Percentiles rank a stretch among this genome's conserved stretches.
These are phyloP conservation scores for Diadema setosum DNA, from an alignment of 35 echinoderm and acorn worm genomes.

Conservation along the genomic window DNA sequence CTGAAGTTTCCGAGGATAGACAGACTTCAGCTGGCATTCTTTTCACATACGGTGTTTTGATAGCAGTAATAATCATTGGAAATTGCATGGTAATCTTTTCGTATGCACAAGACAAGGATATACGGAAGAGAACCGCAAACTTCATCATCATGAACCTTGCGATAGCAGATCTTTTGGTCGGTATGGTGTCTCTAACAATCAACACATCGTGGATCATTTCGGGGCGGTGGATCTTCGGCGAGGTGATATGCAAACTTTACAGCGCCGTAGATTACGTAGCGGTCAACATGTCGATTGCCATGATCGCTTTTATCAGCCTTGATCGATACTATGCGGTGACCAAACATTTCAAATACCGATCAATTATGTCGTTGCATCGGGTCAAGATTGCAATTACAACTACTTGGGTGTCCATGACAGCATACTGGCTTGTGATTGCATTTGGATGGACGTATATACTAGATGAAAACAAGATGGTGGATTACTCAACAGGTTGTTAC, in stretches of 20 bases:
- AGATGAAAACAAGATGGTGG: background rate
- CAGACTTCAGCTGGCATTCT: too few species aligned
- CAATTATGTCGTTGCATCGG: background rate
- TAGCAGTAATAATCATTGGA: slow-evolving; percentile 1
- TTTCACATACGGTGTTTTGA: background rate
- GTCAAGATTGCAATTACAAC: background rate
- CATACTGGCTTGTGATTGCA: background rate
- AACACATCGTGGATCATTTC: background rate
- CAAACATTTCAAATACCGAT: slow-evolving; percentile 6
- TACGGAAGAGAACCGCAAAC: slow-evolving; percentile 36
- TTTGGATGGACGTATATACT: background rate
- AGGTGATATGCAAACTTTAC: slow-evolving; percentile 31
- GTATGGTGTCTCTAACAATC: slow-evolving; percentile 23
- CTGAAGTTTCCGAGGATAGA: too few species aligned
- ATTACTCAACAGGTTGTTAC: background rate
- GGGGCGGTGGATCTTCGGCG: slow-evolving; percentile 20
- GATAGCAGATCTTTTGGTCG: slow-evolving; percentile 37
- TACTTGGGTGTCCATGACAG: background rate
- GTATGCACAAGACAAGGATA: slow-evolving; percentile 5
- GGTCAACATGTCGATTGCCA: background rate
- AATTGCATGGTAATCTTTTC: slow-evolving; percentile 28
- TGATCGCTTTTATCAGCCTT: slow-evolving; percentile 45
- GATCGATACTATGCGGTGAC: slow-evolving; percentile 48
- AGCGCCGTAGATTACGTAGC: slow-evolving; percentile 30
- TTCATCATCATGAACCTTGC: slow-evolving; percentile 42